These are phyloP conservation scores for Latrodectus elegans DNA, from an alignment of 2,888 invertebrate species.

Conservation along the genomic window DNA sequence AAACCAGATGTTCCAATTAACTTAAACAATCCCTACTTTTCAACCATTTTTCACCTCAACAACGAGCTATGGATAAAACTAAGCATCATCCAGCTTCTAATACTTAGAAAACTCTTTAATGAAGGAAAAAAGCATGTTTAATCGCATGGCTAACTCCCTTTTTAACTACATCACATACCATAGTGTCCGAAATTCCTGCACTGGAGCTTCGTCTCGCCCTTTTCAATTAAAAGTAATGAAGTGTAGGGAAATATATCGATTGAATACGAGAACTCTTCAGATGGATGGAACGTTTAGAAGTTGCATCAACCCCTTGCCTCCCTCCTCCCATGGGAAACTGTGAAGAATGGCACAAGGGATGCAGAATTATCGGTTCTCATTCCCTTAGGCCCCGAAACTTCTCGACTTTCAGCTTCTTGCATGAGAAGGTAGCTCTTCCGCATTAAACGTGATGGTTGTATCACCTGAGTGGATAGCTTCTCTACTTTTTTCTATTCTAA, in stretches of 20 bases:
- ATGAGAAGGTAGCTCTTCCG: conserved; percentile 10
- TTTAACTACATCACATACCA: background rate
- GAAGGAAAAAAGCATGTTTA: too few species aligned
- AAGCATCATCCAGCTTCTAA: too few species aligned
- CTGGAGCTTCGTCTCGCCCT: conserved; percentile 13
- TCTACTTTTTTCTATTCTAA: too few species aligned
- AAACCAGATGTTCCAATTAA: too few species aligned
- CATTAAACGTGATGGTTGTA: too few species aligned
- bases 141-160: too few species aligned
- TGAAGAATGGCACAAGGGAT: conserved; percentile 41
- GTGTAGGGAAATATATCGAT: conserved; percentile 58
- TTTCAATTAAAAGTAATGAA: conserved; percentile 68
- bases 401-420: conserved; percentile 49
- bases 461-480: too few species aligned
- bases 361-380: conserved; percentile 63
- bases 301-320: conserved; percentile 19
- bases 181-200: conserved; percentile 11
- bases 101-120: too few species aligned
- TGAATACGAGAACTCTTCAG: conserved; percentile 3
- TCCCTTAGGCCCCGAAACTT: conserved; percentile 44
- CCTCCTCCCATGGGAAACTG: conserved; percentile 12
- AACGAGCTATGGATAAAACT: too few species aligned
- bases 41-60: too few species aligned
- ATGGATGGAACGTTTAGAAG: background rate
- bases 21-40: too few species aligned